phyloP scores from a whole-genome alignment of 2,113 vertebrate species.

The Bubalus kerabau region DNA sequence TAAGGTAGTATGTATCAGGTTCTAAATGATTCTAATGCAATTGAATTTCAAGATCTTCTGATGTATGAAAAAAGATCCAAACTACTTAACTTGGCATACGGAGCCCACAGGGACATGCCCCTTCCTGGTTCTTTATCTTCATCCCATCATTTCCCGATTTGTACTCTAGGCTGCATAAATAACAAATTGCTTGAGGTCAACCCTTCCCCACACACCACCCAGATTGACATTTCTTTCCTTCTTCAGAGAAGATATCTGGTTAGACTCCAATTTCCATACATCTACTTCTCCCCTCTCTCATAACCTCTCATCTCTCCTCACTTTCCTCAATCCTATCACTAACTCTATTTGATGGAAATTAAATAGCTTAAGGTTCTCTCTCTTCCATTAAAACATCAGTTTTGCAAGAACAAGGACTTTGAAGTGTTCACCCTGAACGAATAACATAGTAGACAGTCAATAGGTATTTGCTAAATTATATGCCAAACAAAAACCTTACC shows the following conservation, averaged over 20 bases:
- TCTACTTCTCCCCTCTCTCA: neutral
- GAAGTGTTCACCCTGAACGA: neutral
- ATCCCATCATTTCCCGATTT: neutral
- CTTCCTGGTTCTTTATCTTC: neutral
- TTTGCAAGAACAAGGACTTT: neutral
- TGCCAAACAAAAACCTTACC: neutral
- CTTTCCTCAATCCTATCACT: neutral
- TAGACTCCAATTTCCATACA: neutral
- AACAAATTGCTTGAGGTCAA: neutral
- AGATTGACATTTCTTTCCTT: neutral
- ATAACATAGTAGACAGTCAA: neutral
- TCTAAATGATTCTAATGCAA: neutral
- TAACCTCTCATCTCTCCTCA: neutral
- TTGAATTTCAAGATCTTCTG: neutral
- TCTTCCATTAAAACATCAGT: neutral
- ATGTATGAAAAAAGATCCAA: neutral
- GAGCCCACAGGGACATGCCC: neutral
- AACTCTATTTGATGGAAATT: neutral
- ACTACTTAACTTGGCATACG: neutral
- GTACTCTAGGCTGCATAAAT: neutral
- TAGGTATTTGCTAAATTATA: neutral
- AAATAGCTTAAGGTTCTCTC: neutral
- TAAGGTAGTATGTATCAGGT: neutral
- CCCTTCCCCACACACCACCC: neutral
- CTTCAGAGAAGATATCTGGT: neutral